phyloP scores from a whole-genome alignment of 2,888 invertebrate genomes.

The Brachynemurus nebulosus region DNA sequence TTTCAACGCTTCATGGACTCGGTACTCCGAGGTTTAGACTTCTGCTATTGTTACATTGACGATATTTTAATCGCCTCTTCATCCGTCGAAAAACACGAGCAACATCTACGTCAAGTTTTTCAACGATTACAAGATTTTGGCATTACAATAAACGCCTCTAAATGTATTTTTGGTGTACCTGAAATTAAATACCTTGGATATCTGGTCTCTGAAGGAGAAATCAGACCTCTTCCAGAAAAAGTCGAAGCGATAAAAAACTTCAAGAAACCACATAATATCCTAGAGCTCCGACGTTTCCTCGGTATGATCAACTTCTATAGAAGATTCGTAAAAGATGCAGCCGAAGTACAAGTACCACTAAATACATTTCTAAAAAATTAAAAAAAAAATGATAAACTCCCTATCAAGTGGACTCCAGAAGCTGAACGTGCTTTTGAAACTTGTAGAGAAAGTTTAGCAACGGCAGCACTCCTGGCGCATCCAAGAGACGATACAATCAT shows the following conservation, averaged over 20 bases:
- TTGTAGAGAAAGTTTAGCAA: background rate
- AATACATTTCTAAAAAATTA: background rate
- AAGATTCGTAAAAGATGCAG: background rate
- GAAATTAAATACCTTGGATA: background rate
- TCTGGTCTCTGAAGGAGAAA: background rate
- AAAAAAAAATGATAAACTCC: background rate
- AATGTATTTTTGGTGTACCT: background rate
- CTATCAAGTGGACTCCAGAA: background rate
- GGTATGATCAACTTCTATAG: slow-evolving; percentile 1
- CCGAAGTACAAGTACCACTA: background rate
- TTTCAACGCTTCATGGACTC: slow-evolving; percentile 10
- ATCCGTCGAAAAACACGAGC: slow-evolving; percentile 13
- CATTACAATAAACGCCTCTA: background rate
- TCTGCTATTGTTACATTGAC: slow-evolving; percentile 10
- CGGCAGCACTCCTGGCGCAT: background rate
- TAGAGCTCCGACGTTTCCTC: background rate
- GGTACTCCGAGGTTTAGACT: slow-evolving; percentile 1
- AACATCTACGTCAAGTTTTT: slow-evolving; percentile 13
- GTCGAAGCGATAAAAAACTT: background rate
- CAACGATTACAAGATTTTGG: background rate
- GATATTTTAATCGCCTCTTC: slow-evolving; percentile 15
- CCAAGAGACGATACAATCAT: background rate
- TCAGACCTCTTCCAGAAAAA: background rate
- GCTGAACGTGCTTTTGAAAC: background rate
- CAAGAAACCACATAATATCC: no score